Base-by-base conservation (phyloP, 2,888 invertebrate genomes). In the Leucozona laternaria region DNA sequence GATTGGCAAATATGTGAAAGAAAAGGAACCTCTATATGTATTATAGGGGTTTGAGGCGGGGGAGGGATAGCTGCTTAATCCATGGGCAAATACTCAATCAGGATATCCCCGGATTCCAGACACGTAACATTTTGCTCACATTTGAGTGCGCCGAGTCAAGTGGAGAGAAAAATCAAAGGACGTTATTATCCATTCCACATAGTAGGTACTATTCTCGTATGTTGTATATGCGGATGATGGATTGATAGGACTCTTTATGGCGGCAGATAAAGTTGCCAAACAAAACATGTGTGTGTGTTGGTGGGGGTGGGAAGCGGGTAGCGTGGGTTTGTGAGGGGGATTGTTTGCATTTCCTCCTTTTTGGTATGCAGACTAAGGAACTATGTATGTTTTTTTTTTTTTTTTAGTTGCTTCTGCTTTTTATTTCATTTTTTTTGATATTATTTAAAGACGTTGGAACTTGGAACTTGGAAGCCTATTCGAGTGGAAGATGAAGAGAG, bases 41-140 rank as follows among this genome's bases (percentile, higher is more conserved):
- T n/a, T n/a, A 10, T 20, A 8, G 53, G 6, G 13, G 43, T 11
- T 53, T 7, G 15, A 40, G 6, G 15, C 4, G 28, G 15, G 28
- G 22, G 45, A 48, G 50, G 53, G 25, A 55, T 53, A 31, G 85
- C 28, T 48, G 85, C 28, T 48, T 86, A 81, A 86, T 86, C 73
- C 81, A 50, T 78, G 75, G 78, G 85, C 78, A 86, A 86, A 86
- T 86, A 82, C 81, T 86, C 85, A 86, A 86, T 86, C 85, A 86
- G 78, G 73, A 81, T 78, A 81, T 72, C 72, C 73, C 53, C 53
- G 58, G 85, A 86, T 86, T 86, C 85, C 73, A 75, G 78, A 73
- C 85, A 86, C 85, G 85, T 86, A 86, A 57, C 73, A 81, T 78
- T 86, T 73, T 73, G 81, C 81, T 86, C 85, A 78, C 81, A 85